phyloP scores from a whole-genome alignment of 2,113 vertebrate species.

The Oryzias woworae region DNA sequence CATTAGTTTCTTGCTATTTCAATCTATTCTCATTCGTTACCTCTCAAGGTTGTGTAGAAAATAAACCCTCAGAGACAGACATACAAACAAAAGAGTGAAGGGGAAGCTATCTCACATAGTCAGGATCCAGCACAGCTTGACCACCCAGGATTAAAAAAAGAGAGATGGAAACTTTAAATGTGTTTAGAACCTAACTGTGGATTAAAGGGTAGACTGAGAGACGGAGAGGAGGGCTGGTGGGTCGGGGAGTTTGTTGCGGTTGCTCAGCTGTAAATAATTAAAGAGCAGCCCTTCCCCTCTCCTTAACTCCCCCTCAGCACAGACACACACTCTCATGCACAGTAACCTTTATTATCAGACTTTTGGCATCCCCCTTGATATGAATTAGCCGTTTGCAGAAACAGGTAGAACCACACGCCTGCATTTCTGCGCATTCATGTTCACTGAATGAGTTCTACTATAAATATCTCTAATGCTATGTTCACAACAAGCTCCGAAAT shows the following conservation, averaged over 20 bases:
- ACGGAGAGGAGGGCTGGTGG: slow-evolving; percentile 13
- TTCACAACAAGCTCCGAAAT: too few species aligned
- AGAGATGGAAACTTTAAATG: slow-evolving; percentile 74
- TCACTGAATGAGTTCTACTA: too few species aligned
- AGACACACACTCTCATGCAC: slow-evolving; percentile 26
- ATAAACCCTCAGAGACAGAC: slow-evolving; percentile 24
- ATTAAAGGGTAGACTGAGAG: slow-evolving; percentile 72
- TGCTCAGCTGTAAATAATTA: slow-evolving; percentile 81
- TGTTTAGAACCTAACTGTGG: slow-evolving; percentile 77
- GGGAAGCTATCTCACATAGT: slow-evolving; percentile 41
- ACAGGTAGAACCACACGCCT: slow-evolving; percentile 22
- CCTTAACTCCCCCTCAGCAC: slow-evolving; percentile 2
- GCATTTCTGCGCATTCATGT: slow-evolving; percentile 12
- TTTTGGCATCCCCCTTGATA: slow-evolving; percentile 64
- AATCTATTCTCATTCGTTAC: too few species aligned
- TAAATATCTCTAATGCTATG: too few species aligned
- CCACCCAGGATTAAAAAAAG: slow-evolving; percentile 75
- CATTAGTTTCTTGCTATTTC: too few species aligned
- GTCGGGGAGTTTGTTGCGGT: slow-evolving; percentile 38
- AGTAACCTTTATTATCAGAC: slow-evolving; percentile 54
- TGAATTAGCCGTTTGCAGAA: slow-evolving; percentile 59
- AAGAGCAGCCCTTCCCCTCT: slow-evolving; percentile 55
- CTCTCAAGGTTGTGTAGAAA: slow-evolving; percentile 4
- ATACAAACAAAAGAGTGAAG: slow-evolving; percentile 35
- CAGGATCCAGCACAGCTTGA: slow-evolving; percentile 48